phyloP scores from a whole-genome alignment of 2,113 vertebrate genomes.

The Ifrita kowaldi region DNA sequence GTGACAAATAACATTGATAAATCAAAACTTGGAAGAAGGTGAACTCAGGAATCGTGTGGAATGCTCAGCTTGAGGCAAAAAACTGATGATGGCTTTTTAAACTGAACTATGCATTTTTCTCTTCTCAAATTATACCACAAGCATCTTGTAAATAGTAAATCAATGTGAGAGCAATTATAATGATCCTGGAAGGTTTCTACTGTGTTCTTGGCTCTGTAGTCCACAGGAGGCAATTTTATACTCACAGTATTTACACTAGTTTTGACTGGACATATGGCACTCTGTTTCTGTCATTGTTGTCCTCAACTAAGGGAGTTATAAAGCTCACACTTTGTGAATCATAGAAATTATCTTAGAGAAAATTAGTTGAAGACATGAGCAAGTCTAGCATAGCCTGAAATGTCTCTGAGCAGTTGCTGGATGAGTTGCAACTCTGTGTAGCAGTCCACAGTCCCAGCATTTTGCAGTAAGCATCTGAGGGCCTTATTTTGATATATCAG shows the following conservation, averaged over 20 bases:
- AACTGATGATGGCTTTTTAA: background rate
- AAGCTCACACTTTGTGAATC: background rate
- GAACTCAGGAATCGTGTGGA: background rate
- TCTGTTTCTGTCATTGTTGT: background rate
- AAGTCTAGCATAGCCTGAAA: background rate
- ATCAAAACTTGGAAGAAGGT: background rate
- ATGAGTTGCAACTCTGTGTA: fast-evolving
- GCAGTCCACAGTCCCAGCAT: no score
- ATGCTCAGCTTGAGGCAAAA: background rate
- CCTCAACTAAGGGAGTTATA: background rate
- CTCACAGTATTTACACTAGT: background rate
- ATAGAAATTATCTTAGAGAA: background rate
- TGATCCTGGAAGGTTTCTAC: background rate
- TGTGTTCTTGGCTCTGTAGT: background rate
- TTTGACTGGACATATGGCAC: background rate
- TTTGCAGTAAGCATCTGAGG: background rate
- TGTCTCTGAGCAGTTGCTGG: background rate
- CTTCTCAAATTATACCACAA: background rate
- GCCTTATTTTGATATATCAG: background rate
- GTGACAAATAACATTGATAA: background rate
- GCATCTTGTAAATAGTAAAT: background rate
- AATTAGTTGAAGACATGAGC: background rate
- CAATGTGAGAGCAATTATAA: background rate
- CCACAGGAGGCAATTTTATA: background rate
- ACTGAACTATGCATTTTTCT: background rate